These are phyloP conservation scores for Caranx ignobilis DNA, from an alignment of 2,113 vertebrate genomes.

Conservation along the genomic window DNA sequence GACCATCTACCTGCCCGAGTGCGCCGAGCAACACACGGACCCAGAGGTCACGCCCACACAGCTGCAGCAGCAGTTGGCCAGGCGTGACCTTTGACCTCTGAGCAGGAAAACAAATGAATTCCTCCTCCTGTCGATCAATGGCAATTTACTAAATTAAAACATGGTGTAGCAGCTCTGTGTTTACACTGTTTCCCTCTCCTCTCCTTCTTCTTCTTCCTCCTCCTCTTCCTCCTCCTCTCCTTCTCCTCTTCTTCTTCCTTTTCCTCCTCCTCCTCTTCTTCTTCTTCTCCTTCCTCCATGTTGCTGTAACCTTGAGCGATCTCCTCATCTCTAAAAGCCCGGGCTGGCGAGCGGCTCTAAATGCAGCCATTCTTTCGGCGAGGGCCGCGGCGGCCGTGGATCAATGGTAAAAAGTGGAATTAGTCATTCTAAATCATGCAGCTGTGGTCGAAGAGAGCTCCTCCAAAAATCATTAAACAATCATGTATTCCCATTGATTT, in stretches of 20 bases:
- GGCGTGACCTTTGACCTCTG: conserved; percentile 34
- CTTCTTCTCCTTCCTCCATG: background rate
- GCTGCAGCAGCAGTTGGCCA: no score
- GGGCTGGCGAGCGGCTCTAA: conserved; percentile 25
- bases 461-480: conserved; percentile 99
- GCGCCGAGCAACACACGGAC: background rate
- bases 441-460: conserved; percentile 95
- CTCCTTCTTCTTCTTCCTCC: no score
- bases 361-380: conserved; percentile 69
- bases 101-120: background rate
- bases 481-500: conserved; percentile 99
- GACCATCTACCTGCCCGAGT: background rate
- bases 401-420: conserved; percentile 99
- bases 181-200: no score
- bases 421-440: conserved; percentile 99
- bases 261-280: background rate
- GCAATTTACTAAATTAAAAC: background rate
- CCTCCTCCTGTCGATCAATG: conserved; percentile 5
- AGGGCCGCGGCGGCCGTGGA: conserved; percentile 79
- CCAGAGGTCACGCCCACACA: background rate
- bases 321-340: conserved; percentile 32
- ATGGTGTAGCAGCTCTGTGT: background rate
- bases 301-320: conserved; percentile 56
- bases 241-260: no score
- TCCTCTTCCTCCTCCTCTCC: no score